phyloP scores from a whole-genome alignment of 2,888 invertebrate species.

The Sialis fuliginosa region DNA sequence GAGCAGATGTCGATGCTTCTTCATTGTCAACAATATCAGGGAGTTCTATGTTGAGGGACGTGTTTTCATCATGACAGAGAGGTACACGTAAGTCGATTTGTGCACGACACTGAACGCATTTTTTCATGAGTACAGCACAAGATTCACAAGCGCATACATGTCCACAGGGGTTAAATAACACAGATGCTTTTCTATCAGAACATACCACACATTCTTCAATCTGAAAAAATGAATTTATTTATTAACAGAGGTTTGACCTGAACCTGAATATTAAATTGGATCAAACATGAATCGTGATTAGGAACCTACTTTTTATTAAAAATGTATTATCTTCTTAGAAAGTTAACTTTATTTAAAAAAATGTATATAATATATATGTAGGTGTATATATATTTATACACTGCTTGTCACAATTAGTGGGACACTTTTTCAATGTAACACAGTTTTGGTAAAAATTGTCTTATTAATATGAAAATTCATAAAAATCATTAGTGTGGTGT shows the following conservation, averaged over 20 bases:
- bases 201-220: slow-evolving; percentile 95
- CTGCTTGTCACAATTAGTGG: too few species aligned
- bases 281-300: too few species aligned
- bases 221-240: slow-evolving; percentile 24
- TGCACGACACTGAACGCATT: slow-evolving; percentile 87
- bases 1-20: slow-evolving; percentile 12
- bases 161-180: slow-evolving; percentile 87
- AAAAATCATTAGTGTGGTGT: too few species aligned
- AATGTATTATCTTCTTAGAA: too few species aligned
- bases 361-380: background rate
- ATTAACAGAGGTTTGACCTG: background rate
- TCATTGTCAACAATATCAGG: slow-evolving; percentile 32
- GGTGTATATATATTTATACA: too few species aligned
- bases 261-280: background rate
- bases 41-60: slow-evolving; percentile 25
- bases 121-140: slow-evolving; percentile 91
- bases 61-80: slow-evolving; percentile 24
- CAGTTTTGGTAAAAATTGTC: too few species aligned
- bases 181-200: slow-evolving; percentile 81
- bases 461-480: too few species aligned
- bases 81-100: slow-evolving; percentile 58
- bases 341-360: background rate
- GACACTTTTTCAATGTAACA: too few species aligned
- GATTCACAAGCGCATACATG: slow-evolving; percentile 87
- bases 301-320: too few species aligned